These are phyloP conservation scores for Baccha elongata DNA, from an alignment of 2,888 invertebrate species.

Conservation along the genomic window DNA sequence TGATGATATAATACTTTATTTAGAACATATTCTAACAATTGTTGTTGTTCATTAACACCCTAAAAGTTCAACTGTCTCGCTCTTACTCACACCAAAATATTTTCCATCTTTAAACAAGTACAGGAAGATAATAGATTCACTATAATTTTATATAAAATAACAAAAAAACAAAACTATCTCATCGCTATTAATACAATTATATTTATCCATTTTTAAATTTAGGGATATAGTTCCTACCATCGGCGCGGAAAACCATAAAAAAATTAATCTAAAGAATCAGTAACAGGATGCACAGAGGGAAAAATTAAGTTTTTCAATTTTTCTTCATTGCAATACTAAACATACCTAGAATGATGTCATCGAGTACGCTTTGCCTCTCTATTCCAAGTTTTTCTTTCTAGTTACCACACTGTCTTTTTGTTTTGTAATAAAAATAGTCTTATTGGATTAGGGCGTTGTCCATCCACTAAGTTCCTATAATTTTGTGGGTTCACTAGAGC, in stretches of 20 bases:
- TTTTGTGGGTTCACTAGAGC: background rate
- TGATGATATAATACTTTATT: slow-evolving; percentile 66
- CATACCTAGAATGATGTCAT: slow-evolving; percentile 61
- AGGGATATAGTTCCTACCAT: background rate
- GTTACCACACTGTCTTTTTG: slow-evolving; percentile 23
- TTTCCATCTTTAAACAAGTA: background rate
- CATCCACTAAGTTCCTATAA: no score
- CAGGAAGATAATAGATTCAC: background rate
- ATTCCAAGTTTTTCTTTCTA: slow-evolving; percentile 12
- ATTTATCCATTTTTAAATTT: background rate
- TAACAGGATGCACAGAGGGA: slow-evolving; percentile 19
- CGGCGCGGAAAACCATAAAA: background rate
- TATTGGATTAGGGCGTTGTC: slow-evolving; percentile 65
- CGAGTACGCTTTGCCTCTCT: slow-evolving; percentile 17
- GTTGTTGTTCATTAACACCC: background rate
- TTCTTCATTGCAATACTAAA: background rate
- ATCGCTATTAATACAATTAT: no score
- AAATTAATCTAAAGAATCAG: no score
- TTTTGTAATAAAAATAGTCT: slow-evolving; percentile 3
- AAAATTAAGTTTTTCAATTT: background rate
- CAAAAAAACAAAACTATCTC: background rate
- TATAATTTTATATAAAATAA: background rate
- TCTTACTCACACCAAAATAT: background rate
- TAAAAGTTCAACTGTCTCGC: slow-evolving; percentile 14
- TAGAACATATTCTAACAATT: slow-evolving; percentile 25